Evolutionary conservation across 2,888 invertebrate genomes (phyloP).

Genomic region (Drosophila putrida): DNA sequence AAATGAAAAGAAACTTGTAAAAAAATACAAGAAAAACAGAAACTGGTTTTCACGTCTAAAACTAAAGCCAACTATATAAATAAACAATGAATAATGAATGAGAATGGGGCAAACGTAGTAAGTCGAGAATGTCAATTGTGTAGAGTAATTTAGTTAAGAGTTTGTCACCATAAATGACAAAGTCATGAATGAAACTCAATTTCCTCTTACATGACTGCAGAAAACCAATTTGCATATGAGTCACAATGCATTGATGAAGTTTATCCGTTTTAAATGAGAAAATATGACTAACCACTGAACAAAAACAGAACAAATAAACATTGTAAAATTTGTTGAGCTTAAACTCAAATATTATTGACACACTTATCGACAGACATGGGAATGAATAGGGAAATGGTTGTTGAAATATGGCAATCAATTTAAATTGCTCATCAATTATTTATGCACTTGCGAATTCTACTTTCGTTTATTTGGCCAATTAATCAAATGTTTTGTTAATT

Average conservation of each 20-base stretch:
- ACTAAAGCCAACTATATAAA: conserved; percentile 1
- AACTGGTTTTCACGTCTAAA: not conserved
- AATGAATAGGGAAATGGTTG: not conserved
- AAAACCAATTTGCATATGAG: conserved; percentile 14
- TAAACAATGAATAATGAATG: conserved; percentile 27
- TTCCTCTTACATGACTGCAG: not conserved
- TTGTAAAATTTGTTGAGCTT: not conserved
- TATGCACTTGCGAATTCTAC: conserved; percentile 16
- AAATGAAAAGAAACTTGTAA: not conserved
- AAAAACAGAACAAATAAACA: not conserved
- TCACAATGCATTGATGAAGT: not conserved
- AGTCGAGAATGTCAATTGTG: conserved; percentile 7
- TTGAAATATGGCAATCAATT: conserved; percentile 26
- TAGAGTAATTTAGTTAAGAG: not conserved
- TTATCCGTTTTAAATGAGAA: not conserved
- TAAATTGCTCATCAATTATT: conserved; percentile 29
- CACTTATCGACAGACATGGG: conserved; percentile 14
- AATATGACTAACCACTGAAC: conserved; percentile 2
- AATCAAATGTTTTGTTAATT: conserved; percentile 63
- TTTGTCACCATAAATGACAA: conserved; percentile 11
- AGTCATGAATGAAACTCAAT: not conserved
- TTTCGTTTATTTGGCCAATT: conserved; percentile 54
- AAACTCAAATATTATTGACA: conserved; percentile 7
- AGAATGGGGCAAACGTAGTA: not conserved
- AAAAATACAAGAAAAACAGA: not conserved